Evolutionary conservation across 2,113 vertebrate genomes (phyloP), one percentile per base, ranked within the genome.

Genomic region (Xyrauchen texanus): DNA sequence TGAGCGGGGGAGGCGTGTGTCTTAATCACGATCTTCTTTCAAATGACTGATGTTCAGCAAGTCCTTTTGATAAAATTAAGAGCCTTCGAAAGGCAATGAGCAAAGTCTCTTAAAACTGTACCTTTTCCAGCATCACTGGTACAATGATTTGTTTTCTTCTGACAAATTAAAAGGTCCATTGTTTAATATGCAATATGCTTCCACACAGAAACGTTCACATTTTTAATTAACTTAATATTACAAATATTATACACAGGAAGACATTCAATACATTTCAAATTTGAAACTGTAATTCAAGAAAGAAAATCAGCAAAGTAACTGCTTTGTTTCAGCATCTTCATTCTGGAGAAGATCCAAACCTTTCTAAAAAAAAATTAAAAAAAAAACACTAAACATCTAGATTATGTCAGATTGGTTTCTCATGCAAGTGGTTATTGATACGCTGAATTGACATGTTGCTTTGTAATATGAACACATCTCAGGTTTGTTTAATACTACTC

Each of bases 351-450:
- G 21, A 34, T 34, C 21, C 21, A 34, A 34, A 34, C 21, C 21
- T 34, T 34, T 34, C 21, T 34, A 34, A 1, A 34, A 34, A 34
- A 34, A 34, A 34, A 34, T 1, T 34, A 34, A 34, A 34, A 34
- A 34, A 34, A 34, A 72, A 47, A 62, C 8, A 44, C 67, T 68
- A 72, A 60, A 68, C 15, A 64, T 60, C 8, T 65, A 68, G 42
- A 55, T 68, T 45, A 83, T 21, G 76, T 52, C 13, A 79, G 69
- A 63, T 52, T 66, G n/a, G 58, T 42, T 79, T 68, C 6, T 80
- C 79, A 84, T 87, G 85, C 68, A 86, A 58, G 52, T 73, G 55
- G 57, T 77, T 75, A 66, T 70, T 69, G 8, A 70, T 73, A 34
- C 21, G 21, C 21, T 34, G 21, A 34, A 34, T 1, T 34, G 10